Base-by-base conservation (phyloP, 92 coral and sea anemone genomes). In the Palythoa grandis region DNA sequence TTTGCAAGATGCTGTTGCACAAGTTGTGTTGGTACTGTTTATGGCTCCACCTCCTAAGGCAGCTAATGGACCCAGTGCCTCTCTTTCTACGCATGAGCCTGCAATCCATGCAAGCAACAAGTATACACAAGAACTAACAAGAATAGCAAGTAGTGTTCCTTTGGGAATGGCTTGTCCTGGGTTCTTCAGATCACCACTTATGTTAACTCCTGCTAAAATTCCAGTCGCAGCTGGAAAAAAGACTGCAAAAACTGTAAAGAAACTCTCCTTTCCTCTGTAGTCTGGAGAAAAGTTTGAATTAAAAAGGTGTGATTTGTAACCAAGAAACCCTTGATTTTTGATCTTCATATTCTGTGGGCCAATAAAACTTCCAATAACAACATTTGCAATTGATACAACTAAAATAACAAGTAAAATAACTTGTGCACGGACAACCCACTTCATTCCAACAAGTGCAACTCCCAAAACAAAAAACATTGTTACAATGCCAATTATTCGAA, bases 211-310 rank as follows among this genome's bases (percentile, higher is more conserved):
- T 13, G 98, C 99, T 50, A 97, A 92, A 87, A 97, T 97, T 13
- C 98, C 98, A 23, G 98, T 95, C 12, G 98, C 98, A 14, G 99
- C 99, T 13, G 99, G 99, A 75, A 97, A 97, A 89, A 95, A 97
- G 23, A 97, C 98, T 38, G 99, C 93, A 79, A 97, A 97, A 70
- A 97, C 99, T 2, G 99, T 90, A 69, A 97, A 95, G 70, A 97
- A 95, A 40, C 92, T 91, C 73, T 96, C 98, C 40, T 85, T 89
- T 1, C 89, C 96, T 6, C 78, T 88, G 74, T 66, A 96, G 77
- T 89, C 93, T 54, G 95, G 94, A 17, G 86, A 57, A 65, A 95
- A 84, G 78, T 97, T 97, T 39, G 93, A 88, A 61, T 84, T 78
- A 79, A 95, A 93, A 23, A 84, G 48, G 52, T 94, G 91, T 63